Evolutionary conservation across 2,113 vertebrate species (phyloP).

Genomic region (Ramphastos sulfuratus): DNA sequence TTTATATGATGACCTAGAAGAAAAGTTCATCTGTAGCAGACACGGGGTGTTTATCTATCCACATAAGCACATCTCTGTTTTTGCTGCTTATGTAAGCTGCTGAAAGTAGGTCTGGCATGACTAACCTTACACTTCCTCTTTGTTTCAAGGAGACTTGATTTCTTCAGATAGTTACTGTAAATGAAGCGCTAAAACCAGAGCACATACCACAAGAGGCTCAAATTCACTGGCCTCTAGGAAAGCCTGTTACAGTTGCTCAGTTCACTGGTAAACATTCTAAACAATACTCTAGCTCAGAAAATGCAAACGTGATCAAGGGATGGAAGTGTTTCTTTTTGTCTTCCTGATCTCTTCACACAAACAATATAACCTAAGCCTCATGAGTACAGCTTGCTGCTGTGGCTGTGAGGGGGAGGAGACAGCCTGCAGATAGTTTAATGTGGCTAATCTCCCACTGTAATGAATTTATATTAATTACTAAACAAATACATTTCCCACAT

Average conservation of each 20-base stretch:
- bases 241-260: neutral
- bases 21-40: neutral
- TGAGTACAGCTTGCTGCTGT: neutral
- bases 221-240: neutral
- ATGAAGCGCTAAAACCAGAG: neutral
- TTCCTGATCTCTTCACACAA: neutral
- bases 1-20: neutral
- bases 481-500: neutral
- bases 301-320: neutral
- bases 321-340: neutral
- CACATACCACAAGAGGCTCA: rapidly evolving
- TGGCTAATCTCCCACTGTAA: neutral
- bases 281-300: neutral
- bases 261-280: neutral
- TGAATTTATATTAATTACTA: neutral
- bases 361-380: neutral
- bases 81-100: neutral
- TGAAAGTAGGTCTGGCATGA: neutral
- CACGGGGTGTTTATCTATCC: rapidly evolving
- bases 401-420: neutral
- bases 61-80: neutral
- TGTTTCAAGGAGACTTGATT: neutral
- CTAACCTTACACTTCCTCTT: constrained; percentile 52
- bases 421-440: neutral
- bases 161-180: constrained; percentile 26